Percentiles rank a stretch among this genome's conserved stretches.
Evolutionary conservation across 2,113 vertebrate species (phyloP).

Genomic region (Oryzias curvinotus): DNA sequence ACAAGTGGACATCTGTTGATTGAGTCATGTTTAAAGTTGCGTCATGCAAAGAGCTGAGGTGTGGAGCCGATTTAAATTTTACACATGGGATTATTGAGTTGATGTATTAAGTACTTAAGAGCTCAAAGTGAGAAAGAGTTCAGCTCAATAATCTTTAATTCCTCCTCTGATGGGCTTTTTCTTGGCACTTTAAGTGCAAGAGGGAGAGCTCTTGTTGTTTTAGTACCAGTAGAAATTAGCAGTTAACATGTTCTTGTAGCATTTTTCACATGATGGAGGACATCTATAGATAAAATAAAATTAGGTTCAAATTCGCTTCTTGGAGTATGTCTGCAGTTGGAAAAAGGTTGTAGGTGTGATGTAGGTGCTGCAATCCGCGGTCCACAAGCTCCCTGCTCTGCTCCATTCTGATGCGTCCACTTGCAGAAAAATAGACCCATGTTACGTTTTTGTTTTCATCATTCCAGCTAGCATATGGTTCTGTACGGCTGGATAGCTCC

Average conservation of each 20-base stretch:
- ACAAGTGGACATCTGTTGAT: slow-evolving; percentile 29
- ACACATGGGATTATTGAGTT: slow-evolving; percentile 59
- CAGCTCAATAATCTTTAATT: slow-evolving; percentile 69
- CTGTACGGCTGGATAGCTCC: too few species aligned
- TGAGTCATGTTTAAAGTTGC: slow-evolving; percentile 3
- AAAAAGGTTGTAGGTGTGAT: too few species aligned
- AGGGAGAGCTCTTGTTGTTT: slow-evolving; percentile 33
- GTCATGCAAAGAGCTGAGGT: slow-evolving; percentile 43
- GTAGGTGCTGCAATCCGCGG: too few species aligned
- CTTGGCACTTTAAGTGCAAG: slow-evolving; percentile 44
- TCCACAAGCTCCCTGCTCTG: too few species aligned
- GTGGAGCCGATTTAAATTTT: slow-evolving; percentile 57
- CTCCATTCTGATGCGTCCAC: too few species aligned
- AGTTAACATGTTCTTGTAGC: background rate
- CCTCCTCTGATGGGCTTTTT: slow-evolving; percentile 55
- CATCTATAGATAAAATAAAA: too few species aligned
- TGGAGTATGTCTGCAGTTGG: too few species aligned
- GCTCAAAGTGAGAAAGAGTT: slow-evolving; percentile 61
- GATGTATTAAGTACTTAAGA: slow-evolving; percentile 58
- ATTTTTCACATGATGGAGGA: too few species aligned
- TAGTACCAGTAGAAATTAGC: slow-evolving; percentile 5
- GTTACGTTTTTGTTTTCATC: too few species aligned
- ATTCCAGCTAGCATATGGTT: too few species aligned
- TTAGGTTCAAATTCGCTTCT: too few species aligned
- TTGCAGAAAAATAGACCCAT: too few species aligned